phyloP scores from a whole-genome alignment of 2,113 vertebrate species.

The Edolisoma coerulescens region DNA sequence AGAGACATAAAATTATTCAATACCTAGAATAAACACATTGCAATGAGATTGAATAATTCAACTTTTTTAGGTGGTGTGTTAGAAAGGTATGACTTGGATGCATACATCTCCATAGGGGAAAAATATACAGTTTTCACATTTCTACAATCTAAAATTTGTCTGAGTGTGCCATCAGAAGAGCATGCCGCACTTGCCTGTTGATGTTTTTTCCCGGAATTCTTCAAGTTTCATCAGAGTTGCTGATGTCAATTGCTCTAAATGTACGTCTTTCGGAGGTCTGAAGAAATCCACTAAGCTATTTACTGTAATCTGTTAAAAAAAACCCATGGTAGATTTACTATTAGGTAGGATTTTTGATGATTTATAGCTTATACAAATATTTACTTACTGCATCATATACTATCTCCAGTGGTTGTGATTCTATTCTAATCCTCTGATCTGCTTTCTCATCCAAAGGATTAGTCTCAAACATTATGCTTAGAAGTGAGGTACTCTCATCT shows the following conservation, averaged over 20 bases:
- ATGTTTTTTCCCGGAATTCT: slow-evolving; percentile 93
- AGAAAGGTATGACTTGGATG: neutral
- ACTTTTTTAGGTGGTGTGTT: neutral
- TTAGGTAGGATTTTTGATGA: neutral
- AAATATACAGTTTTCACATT: neutral
- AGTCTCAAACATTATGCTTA: slow-evolving; percentile 91
- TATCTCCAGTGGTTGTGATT: slow-evolving; percentile 93
- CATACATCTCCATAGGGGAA: neutral
- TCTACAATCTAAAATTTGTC: neutral
- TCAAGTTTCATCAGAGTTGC: slow-evolving; percentile 95
- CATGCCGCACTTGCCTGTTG: slow-evolving; percentile 81
- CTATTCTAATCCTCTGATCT: slow-evolving; percentile 85
- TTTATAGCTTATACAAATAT: neutral
- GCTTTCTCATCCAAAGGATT: slow-evolving; percentile 88
- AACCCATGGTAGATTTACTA: neutral
- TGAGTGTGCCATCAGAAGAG: neutral
- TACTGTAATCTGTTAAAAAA: slow-evolving; percentile 83
- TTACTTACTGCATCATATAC: slow-evolving; percentile 93
- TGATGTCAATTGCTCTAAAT: slow-evolving; percentile 89
- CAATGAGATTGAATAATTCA: neutral
- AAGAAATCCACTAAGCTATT: slow-evolving; percentile 92
- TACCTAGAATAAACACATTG: neutral
- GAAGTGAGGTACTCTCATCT: slow-evolving; percentile 73
- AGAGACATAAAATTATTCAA: neutral
- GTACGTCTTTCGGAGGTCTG: slow-evolving; percentile 87